Evolutionary conservation across 2,888 invertebrate species (phyloP).

Genomic region (Eupithecia inturbata): DNA sequence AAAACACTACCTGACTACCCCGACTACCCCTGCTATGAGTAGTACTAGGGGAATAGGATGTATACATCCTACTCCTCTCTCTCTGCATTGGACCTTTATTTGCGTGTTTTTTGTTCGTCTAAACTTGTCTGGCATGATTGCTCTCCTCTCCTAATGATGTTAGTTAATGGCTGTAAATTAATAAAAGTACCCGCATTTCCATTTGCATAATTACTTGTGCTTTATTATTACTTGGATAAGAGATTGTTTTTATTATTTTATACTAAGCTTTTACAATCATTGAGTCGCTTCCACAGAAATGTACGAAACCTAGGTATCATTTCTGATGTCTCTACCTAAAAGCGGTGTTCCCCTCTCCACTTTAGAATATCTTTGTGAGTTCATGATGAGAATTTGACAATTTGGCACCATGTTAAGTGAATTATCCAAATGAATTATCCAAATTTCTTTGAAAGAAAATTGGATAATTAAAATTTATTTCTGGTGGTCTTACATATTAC

Average conservation of each 20-base stretch:
- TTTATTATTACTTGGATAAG: not conserved
- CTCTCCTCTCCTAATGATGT: slow-evolving; percentile 12
- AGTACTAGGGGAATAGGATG: too few species aligned
- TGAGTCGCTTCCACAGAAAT: not conserved
- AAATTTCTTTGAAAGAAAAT: too few species aligned
- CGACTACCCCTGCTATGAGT: slow-evolving; percentile 22
- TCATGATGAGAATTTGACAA: not conserved
- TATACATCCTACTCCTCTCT: slow-evolving; percentile 20
- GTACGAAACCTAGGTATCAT: too few species aligned
- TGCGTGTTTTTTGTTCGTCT: slow-evolving; percentile 16
- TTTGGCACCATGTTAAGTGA: too few species aligned
- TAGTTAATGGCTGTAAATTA: slow-evolving; percentile 16
- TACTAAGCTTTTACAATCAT: not conserved
- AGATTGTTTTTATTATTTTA: not conserved
- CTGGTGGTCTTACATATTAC: too few species aligned
- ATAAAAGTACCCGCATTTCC: slow-evolving; percentile 27
- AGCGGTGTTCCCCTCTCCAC: not conserved
- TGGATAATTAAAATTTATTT: too few species aligned
- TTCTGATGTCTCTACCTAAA: not conserved
- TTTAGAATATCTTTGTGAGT: not conserved
- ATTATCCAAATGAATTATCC: too few species aligned
- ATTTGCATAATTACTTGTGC: slow-evolving; percentile 26
- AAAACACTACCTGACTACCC: slow-evolving; percentile 16
- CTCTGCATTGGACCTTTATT: slow-evolving; percentile 19
- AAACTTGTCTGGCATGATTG: slow-evolving; percentile 9